Evolutionary conservation across 2,888 invertebrate genomes (phyloP).

Genomic region (Amphiduros pacificus): DNA sequence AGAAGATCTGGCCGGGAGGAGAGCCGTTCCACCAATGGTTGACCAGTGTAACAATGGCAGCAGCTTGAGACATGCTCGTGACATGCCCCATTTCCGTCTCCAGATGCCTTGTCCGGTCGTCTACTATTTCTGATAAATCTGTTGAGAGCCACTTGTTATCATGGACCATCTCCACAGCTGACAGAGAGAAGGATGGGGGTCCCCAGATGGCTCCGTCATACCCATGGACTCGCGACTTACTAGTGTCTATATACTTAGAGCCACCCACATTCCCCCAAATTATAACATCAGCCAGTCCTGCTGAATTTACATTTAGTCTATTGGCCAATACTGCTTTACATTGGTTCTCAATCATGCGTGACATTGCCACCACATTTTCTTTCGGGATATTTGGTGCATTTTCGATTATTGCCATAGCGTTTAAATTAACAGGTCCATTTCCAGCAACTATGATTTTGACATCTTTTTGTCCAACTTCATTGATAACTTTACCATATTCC

Average conservation of each 20-base stretch:
- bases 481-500: conserved; percentile 39
- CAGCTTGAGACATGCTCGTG: conserved; percentile 34
- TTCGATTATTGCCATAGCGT: conserved; percentile 44
- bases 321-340: conserved; percentile 51
- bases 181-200: conserved; percentile 50
- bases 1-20: conserved; percentile 49
- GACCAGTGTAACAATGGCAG: conserved; percentile 41
- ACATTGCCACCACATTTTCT: conserved; percentile 49
- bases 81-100: conserved; percentile 10
- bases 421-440: conserved; percentile 52
- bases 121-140: conserved; percentile 43
- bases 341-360: conserved; percentile 48
- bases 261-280: conserved; percentile 55
- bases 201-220: conserved; percentile 57
- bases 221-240: conserved; percentile 42
- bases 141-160: conserved; percentile 52
- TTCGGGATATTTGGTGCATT: conserved; percentile 45
- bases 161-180: conserved; percentile 48
- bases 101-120: conserved; percentile 25
- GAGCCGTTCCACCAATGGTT: conserved; percentile 52
- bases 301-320: conserved; percentile 47
- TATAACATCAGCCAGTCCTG: conserved; percentile 50
- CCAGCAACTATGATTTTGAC: conserved; percentile 51
- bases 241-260: conserved; percentile 27
- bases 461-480: conserved; percentile 40